These are phyloP conservation scores for Cydia splendana DNA, from an alignment of 1,140 invertebrate genomes.

Conservation along the genomic window DNA sequence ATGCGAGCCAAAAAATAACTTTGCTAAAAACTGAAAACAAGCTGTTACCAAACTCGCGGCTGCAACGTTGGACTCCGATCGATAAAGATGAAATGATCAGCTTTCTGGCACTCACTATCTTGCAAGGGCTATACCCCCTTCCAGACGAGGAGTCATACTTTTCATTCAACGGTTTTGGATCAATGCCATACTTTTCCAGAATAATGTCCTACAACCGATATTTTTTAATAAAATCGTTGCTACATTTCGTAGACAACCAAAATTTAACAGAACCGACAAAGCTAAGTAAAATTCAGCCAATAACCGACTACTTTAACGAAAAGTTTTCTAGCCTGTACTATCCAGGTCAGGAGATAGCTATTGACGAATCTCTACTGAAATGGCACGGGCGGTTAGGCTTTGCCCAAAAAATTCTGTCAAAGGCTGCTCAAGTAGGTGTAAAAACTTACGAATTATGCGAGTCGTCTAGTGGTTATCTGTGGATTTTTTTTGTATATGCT, in stretches of 20 bases:
- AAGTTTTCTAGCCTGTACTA: conserved; percentile 42
- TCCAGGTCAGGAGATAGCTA: conserved; percentile 38
- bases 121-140: conserved; percentile 42
- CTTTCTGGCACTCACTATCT: conserved; percentile 38
- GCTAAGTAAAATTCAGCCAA: conserved; percentile 37
- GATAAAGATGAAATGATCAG: conserved; percentile 37
- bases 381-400: conserved; percentile 37
- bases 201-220: conserved; percentile 27
- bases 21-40: conserved; percentile 1
- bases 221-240: conserved; percentile 8
- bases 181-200: conserved; percentile 36
- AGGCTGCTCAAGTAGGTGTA: conserved; percentile 40
- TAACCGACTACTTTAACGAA: conserved; percentile 41
- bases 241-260: neutral
- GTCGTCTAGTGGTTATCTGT: conserved; percentile 38
- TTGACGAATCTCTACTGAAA: conserved; percentile 38
- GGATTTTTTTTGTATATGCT: conserved; percentile 37
- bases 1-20: conserved; percentile 19
- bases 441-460: conserved; percentile 43
- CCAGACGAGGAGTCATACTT: conserved; percentile 41
- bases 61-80: conserved; percentile 37
- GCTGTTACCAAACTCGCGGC: conserved; percentile 10
- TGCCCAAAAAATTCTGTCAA: conserved; percentile 41
- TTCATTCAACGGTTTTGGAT: conserved; percentile 39
- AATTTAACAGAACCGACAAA: conserved; percentile 33